Conservation (phyloP, 2,888 invertebrate species). For the Unio delphinus region DNA sequence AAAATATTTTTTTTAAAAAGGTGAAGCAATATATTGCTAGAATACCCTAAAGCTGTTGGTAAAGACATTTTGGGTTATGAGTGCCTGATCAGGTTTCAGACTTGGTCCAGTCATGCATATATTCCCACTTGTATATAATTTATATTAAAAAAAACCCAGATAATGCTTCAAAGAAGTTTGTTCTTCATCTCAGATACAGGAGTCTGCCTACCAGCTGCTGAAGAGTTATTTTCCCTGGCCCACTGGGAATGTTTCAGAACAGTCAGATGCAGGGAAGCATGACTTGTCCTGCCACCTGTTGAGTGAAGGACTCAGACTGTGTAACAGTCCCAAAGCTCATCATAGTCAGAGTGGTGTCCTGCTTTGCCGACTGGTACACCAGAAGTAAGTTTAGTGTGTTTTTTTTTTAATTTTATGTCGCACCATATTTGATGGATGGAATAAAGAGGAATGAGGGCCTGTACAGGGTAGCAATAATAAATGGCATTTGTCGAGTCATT, state of each 20-base stretch:
- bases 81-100: too few species aligned
- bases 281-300: constrained; percentile 42
- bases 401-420: neutral
- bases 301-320: constrained; percentile 68
- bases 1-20: too few species aligned
- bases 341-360: constrained; percentile 78
- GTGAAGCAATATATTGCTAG: too few species aligned
- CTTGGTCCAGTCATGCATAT: too few species aligned
- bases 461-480: too few species aligned
- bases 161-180: neutral
- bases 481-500: too few species aligned
- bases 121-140: too few species aligned
- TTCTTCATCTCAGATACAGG: constrained; percentile 38
- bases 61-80: too few species aligned
- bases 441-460: too few species aligned
- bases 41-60: too few species aligned
- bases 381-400: constrained; percentile 46
- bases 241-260: constrained; percentile 6
- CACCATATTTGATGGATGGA: too few species aligned
- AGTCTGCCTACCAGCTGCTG: constrained; percentile 40
- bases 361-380: constrained; percentile 75
- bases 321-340: constrained; percentile 78
- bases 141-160: neutral
- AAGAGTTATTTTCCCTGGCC: constrained; percentile 50
- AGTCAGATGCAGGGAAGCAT: constrained; percentile 6